Conservation (phyloP, 2,888 invertebrate species). For the Eremobia ochroleuca region DNA sequence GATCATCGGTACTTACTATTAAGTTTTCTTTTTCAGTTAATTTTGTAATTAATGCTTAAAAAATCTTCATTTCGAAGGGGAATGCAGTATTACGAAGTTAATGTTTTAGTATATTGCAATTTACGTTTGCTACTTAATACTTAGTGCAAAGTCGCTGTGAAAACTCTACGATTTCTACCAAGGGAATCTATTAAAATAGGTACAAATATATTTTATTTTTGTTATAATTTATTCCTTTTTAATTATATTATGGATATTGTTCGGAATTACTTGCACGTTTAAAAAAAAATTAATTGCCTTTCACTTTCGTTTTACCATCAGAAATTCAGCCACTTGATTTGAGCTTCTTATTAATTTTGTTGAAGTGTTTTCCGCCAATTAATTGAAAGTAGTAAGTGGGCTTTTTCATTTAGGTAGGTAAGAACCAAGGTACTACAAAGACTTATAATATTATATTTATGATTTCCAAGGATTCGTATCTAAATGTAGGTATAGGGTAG, state of each 20-base stretch:
- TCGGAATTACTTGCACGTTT: background rate
- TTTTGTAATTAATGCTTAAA: background rate
- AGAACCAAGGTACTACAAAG: background rate
- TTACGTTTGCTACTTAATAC: background rate
- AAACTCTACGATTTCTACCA: background rate
- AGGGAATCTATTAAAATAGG: background rate
- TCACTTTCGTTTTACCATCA: background rate
- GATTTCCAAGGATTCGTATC: background rate
- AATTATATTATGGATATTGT: background rate
- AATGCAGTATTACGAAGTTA: background rate
- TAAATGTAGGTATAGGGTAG: background rate
- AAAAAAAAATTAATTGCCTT: background rate
- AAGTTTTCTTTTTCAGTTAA: background rate
- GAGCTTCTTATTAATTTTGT: background rate
- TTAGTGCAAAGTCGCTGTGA: background rate
- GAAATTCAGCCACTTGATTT: background rate
- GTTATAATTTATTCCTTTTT: background rate
- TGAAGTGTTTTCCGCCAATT: background rate
- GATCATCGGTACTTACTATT: background rate
- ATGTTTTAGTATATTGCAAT: background rate
- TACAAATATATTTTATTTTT: background rate
- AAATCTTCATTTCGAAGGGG: background rate
- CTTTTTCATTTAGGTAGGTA: background rate
- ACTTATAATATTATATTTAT: background rate
- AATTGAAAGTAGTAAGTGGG: background rate